Percentiles rank a stretch among this genome's conserved stretches.
Evolutionary conservation across 2,797 vertebrate genomes (phyloP).

Genomic region (Amazona finschi): DNA sequence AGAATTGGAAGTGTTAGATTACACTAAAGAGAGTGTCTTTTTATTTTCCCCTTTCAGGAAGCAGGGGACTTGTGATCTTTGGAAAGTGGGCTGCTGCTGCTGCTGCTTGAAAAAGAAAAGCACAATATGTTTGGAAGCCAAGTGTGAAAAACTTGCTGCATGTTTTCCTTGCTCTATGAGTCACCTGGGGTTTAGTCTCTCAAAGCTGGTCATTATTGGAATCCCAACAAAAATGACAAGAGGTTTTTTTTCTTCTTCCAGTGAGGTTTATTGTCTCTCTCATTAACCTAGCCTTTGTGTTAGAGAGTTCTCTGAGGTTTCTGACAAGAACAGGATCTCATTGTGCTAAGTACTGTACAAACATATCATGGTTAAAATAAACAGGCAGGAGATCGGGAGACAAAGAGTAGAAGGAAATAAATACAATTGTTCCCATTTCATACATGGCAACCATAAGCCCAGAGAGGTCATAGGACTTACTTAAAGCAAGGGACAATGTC

Average conservation of each 20-base stretch:
- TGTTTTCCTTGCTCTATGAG: conserved; percentile 16
- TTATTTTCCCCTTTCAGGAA: neutral
- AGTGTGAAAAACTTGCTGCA: neutral
- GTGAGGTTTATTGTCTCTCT: conserved; percentile 46
- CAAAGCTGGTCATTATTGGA: neutral
- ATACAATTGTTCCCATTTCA: neutral
- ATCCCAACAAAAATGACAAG: conserved; percentile 34
- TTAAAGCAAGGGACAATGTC: neutral
- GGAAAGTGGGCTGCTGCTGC: neutral
- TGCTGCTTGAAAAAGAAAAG: neutral
- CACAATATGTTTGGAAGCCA: neutral
- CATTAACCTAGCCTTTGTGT: conserved; percentile 37
- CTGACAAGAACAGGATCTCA: conserved; percentile 46
- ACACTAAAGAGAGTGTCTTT: neutral
- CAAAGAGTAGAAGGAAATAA: conserved; percentile 34
- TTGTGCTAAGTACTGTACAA: conserved; percentile 53
- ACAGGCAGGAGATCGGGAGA: neutral
- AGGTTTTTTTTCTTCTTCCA: neutral
- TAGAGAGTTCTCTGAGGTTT: conserved; percentile 24
- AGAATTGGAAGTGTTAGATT: neutral
- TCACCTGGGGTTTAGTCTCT: conserved; percentile 1
- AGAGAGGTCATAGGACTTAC: neutral
- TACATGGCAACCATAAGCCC: neutral
- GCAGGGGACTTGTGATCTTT: neutral
- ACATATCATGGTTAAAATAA: conserved; percentile 18